Percentiles rank a stretch among this genome's conserved stretches.
phyloP scores from a whole-genome alignment of 2,797 vertebrate species.

The Heliangelus exortis region DNA sequence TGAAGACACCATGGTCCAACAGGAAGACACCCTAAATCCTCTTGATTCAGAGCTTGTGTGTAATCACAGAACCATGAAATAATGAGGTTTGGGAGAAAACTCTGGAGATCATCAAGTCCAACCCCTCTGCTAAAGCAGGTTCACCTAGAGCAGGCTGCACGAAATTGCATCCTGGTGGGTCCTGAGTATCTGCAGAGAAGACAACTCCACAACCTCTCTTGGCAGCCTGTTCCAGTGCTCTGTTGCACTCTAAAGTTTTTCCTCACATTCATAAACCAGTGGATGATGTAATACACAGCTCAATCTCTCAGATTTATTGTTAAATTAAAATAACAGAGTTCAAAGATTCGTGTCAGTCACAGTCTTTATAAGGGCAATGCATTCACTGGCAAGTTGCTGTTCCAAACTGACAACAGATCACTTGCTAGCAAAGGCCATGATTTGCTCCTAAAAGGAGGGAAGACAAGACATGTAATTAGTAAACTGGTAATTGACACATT shows the following conservation, averaged over 20 bases:
- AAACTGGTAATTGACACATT: background rate
- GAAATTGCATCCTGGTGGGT: too few species aligned
- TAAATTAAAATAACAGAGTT: slow-evolving; percentile 9
- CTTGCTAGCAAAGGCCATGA: slow-evolving; percentile 93
- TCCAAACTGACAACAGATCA: slow-evolving; percentile 70
- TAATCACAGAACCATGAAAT: too few species aligned
- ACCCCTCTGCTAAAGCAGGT: too few species aligned
- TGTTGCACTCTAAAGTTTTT: too few species aligned
- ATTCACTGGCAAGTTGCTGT: background rate
- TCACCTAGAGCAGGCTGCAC: too few species aligned
- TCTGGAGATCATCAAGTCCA: too few species aligned
- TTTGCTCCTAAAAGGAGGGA: slow-evolving; percentile 88
- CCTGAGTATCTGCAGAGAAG: too few species aligned
- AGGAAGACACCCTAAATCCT: background rate
- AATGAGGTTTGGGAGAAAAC: too few species aligned
- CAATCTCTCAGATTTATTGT: slow-evolving; percentile 34
- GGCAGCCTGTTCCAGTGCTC: too few species aligned
- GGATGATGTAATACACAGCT: background rate
- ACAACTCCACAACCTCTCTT: too few species aligned
- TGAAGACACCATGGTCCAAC: background rate
- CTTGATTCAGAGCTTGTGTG: background rate
- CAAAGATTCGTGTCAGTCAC: background rate
- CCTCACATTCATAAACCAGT: background rate
- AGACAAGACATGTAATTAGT: background rate
- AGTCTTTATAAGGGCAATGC: background rate